Conservation (phyloP, 1,140 invertebrate genomes). For the Physella acuta region DNA sequence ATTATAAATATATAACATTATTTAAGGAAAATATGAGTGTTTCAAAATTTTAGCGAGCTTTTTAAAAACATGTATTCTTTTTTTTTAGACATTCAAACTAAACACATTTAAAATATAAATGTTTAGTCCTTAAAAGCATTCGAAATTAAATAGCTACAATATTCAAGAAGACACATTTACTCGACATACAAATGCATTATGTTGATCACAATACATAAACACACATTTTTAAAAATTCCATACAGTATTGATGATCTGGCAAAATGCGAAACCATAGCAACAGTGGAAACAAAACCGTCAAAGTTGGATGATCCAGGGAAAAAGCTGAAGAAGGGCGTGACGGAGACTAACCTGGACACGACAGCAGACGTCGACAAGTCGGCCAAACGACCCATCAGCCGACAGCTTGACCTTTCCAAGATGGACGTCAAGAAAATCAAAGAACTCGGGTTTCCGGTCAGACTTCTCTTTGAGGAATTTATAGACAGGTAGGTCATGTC, state of each 20-base stretch:
- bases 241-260: background rate
- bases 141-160: too few species aligned
- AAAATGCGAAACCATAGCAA: background rate
- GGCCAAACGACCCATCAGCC: slow-evolving; percentile 1
- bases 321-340: background rate
- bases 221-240: background rate
- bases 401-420: slow-evolving; percentile 10
- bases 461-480: slow-evolving; percentile 24
- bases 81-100: too few species aligned
- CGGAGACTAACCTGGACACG: background rate
- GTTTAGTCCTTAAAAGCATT: too few species aligned
- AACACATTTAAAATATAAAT: too few species aligned
- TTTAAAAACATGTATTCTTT: too few species aligned
- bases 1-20: too few species aligned
- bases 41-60: too few species aligned
- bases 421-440: slow-evolving; percentile 13
- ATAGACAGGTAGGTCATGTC: slow-evolving; percentile 13
- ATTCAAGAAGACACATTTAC: too few species aligned
- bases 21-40: too few species aligned
- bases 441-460: slow-evolving; percentile 17
- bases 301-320: background rate
- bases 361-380: background rate
- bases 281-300: background rate
- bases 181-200: background rate
- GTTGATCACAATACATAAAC: background rate